Evolutionary conservation across 1,140 invertebrate species (phyloP), one percentile per base, ranked within the genome.

Genomic region (Calephelis nemesis): DNA sequence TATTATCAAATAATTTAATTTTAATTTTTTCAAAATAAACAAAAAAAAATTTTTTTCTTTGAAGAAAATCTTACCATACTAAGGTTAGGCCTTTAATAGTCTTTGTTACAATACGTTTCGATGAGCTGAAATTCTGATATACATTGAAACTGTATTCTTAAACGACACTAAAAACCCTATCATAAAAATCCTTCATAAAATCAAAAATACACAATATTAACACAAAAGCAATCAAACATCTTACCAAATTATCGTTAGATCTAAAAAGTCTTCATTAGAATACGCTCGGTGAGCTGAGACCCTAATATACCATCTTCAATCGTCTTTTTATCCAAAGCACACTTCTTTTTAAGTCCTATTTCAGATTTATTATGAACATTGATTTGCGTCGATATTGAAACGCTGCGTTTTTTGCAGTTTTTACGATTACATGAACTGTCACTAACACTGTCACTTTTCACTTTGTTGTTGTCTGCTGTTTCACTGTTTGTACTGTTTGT

Each of bases 311-410:
- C 73, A 58, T 79, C 81, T 69, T 84, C 82, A 30, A 78, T 75
- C 40, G 74, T 81, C 52, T 87, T 84, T 45, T 84, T 85, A 73
- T 86, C 81, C 69, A 85, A 74, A 63, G 76, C 75, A 74, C 87
- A 88, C 74, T 88, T 87, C 71, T 88, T 87, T 47, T 91, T 89
- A 4, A 82, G 80, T 74, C 87, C 84, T 30, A 83, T 87, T 71
- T 89, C 88, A 3, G 88, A 91, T 84, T 91, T 91, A 42, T 91
- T 91, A 65, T 91, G 85, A 8, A 80, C 88, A 65, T 91, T 91
- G 69, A 89, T 84, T 78, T 90, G 88, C 3, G 81, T 73, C 42
- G 86, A 78, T 68, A 91, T 74, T 63, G 87, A 88, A 47, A 88
- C 47, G 65, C 81, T 77, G 60, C 84, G 80, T 77, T 88, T 88